Conservation (phyloP, 2,113 vertebrate species). For the Plecturocebus donacophilus region DNA sequence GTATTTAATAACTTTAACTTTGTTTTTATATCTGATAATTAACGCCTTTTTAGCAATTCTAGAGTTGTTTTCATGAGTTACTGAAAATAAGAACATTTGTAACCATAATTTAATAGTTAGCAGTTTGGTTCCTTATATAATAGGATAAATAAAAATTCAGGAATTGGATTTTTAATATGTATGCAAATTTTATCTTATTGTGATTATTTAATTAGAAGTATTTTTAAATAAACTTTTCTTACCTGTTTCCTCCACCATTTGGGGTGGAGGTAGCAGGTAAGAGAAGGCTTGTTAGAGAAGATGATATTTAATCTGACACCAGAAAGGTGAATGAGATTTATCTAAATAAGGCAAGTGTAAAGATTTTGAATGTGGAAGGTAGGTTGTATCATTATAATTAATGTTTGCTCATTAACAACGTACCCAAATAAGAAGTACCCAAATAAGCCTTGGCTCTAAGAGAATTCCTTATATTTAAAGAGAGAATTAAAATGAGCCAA, state of each 20-base stretch:
- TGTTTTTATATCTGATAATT: background rate
- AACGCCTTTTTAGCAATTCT: background rate
- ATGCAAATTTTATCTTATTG: background rate
- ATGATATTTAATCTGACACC: background rate
- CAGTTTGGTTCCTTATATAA: background rate
- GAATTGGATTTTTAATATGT: background rate
- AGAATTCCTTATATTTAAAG: background rate
- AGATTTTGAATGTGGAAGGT: background rate
- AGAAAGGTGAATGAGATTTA: background rate
- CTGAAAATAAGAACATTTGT: conserved; percentile 17
- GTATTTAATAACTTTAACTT: background rate
- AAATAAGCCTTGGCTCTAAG: background rate
- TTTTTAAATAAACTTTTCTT: background rate
- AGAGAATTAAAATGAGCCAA: background rate
- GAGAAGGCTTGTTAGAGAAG: background rate
- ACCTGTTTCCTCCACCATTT: background rate
- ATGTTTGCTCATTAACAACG: background rate
- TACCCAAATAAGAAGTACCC: background rate
- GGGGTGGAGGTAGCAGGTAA: background rate
- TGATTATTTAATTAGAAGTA: background rate
- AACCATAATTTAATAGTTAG: background rate
- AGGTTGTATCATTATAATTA: background rate
- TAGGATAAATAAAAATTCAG: background rate
- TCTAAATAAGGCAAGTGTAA: background rate
- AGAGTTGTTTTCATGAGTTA: background rate